Evolutionary conservation across 2,888 invertebrate species (phyloP), one percentile per base, ranked within the genome.

Genomic region (Slavum lentiscoides): DNA sequence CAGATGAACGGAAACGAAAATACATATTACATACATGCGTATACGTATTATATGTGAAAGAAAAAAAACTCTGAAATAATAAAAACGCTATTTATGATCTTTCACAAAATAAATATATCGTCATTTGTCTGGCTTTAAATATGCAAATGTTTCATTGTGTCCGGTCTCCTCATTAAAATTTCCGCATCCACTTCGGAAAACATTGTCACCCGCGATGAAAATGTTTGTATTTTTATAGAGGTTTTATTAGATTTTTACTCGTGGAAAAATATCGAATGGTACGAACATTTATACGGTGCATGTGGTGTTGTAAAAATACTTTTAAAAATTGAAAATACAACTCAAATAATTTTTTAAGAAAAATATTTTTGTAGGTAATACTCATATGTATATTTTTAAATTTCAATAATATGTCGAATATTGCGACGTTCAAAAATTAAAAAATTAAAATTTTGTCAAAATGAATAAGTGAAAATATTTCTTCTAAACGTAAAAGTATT

Each of bases 81-180:
- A 77, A 77, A 43, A 62, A 77, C 62, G 62, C 53, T 77, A 77
- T 77, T 77, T 62, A 70, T 62, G 69, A 62, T 77, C 69, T 53
- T 62, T 77, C 21, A 7, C 3, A 17, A 61, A 76, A 70, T 70
- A 77, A 77, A 77, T 77, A 77, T 77, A 62, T 69, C 69, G n/a
- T 68, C 61, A 30, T 76, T 69, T 53, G 43, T 69, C 69, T 69
- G 62, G 21, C 30, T 76, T 49, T 69, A 69, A 69, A 76, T 68
- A 76, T 30, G 68, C 43, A 49, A 69, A 17, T 77, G 17, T 62
- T 61, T 77, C 66, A 77, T 69, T n/a, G 61, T 77, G 37, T 43
- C 67, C 23, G 23, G 67, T 19, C 58, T 67, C 2, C 30, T 69
- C 76, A 53, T 76, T 69, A 69, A 61, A 76, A 37, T 61, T 43